A percentile compares a stretch with the other conserved stretches of the same genome.
Conservation (phyloP, 2,888 invertebrate genomes). For the Bombylius major region DNA sequence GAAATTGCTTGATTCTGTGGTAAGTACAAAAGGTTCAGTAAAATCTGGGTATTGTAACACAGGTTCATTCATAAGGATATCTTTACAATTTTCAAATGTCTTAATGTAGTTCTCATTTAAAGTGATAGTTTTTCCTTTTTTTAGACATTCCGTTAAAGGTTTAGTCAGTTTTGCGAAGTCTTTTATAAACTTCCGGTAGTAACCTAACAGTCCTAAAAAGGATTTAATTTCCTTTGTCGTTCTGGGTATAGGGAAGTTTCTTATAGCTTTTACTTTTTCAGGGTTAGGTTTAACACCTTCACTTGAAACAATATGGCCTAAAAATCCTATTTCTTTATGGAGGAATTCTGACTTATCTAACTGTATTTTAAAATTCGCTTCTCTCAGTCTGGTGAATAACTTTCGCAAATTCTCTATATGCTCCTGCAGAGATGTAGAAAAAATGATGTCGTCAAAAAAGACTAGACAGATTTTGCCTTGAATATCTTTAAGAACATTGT, state of each 20-base stretch:
- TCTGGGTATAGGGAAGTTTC: conserved; percentile 8
- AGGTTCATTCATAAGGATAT: background rate
- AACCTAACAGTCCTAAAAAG: conserved; percentile 16
- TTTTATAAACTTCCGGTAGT: conserved; percentile 8
- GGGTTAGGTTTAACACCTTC: conserved; percentile 14
- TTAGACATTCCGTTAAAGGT: conserved; percentile 5
- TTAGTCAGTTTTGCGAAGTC: conserved; percentile 1
- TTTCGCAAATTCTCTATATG: conserved; percentile 15
- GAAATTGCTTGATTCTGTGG: no score
- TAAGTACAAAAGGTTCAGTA: no score
- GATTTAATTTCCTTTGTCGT: conserved; percentile 16
- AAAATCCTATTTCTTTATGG: conserved; percentile 8
- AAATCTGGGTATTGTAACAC: no score
- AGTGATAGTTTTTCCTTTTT: background rate
- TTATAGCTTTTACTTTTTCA: background rate
- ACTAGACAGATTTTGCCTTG: no score
- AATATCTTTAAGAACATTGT: conserved; percentile 23
- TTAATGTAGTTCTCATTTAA: no score
- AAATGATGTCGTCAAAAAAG: conserved; percentile 26
- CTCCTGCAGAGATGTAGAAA: conserved; percentile 18
- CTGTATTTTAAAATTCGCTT: conserved; percentile 17
- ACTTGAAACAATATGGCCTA: conserved; percentile 21
- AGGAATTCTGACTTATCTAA: conserved; percentile 17
- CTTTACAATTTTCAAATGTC: no score
- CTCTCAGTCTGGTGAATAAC: conserved; percentile 16